Conservation (phyloP, 2,797 vertebrate species). For the Knipowitschia caucasica region DNA sequence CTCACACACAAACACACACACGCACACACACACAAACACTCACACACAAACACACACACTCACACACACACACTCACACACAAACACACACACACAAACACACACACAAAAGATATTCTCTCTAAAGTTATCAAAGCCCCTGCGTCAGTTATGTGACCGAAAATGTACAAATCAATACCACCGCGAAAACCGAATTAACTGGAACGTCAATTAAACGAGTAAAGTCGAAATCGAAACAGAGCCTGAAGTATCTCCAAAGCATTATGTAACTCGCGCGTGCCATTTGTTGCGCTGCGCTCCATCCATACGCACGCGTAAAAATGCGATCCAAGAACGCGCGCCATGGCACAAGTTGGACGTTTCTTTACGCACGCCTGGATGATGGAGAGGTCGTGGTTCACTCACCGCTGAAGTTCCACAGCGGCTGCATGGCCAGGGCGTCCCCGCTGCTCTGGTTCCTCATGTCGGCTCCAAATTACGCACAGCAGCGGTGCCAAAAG, state of each 20-base stretch:
- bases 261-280: conserved; percentile 1
- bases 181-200: not conserved
- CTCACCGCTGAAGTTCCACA: conserved; percentile 12
- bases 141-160: not conserved
- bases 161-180: not conserved
- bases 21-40: no score
- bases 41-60: no score
- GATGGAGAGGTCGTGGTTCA: not conserved
- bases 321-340: conserved; percentile 1
- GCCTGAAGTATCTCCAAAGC: not conserved
- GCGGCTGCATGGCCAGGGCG: conserved; percentile 1
- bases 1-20: no score
- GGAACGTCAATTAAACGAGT: not conserved
- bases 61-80: no score
- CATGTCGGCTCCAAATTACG: not conserved
- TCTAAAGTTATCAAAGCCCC: no score
- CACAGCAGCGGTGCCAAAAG: not conserved
- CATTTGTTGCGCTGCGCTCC: not conserved
- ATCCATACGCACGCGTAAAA: no score
- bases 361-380: not conserved
- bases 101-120: no score
- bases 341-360: not conserved
- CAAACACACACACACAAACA: no score
- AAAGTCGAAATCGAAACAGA: not conserved
- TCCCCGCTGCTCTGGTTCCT: conserved; percentile 1